These are phyloP conservation scores for Riparia riparia DNA, from an alignment of 2,113 vertebrate genomes.

Conservation along the genomic window DNA sequence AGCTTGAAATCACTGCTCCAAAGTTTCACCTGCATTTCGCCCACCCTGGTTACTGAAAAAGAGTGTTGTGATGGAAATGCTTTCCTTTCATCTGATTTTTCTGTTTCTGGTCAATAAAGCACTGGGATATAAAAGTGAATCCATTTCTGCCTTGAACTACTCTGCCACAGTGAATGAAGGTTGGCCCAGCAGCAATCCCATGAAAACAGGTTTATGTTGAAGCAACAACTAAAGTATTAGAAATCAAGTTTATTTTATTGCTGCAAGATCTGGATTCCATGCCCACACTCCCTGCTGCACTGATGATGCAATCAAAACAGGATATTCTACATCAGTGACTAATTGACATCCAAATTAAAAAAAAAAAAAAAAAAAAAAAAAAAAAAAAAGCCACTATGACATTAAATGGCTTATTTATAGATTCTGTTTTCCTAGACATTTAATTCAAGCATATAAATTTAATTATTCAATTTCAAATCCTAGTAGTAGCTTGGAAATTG, in stretches of 20 bases:
- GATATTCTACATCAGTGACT: conserved; percentile 35
- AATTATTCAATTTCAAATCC: conserved; percentile 58
- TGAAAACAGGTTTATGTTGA: not conserved
- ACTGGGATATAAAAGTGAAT: not conserved
- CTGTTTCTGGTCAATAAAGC: not conserved
- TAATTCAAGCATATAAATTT: conserved; percentile 65
- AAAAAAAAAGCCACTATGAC: not conserved
- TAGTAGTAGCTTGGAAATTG: not conserved
- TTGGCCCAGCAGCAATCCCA: not conserved
- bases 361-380: not conserved
- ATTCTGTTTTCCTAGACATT: conserved; percentile 57
- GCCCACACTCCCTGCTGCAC: not conserved
- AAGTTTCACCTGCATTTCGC: not conserved
- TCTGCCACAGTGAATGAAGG: not conserved
- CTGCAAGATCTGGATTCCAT: not conserved
- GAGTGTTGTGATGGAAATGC: not conserved
- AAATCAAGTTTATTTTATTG: not conserved
- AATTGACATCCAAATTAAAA: conserved; percentile 13
- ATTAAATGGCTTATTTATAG: conserved; percentile 30
- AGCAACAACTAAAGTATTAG: not conserved
- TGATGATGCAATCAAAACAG: not conserved
- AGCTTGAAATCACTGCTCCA: not conserved
- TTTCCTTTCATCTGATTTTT: not conserved
- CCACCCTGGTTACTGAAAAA: not conserved
- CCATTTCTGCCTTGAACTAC: not conserved